Evolutionary conservation across 2,888 invertebrate genomes (phyloP), one percentile per base, ranked within the genome.

Genomic region (Galeruca laticollis): DNA sequence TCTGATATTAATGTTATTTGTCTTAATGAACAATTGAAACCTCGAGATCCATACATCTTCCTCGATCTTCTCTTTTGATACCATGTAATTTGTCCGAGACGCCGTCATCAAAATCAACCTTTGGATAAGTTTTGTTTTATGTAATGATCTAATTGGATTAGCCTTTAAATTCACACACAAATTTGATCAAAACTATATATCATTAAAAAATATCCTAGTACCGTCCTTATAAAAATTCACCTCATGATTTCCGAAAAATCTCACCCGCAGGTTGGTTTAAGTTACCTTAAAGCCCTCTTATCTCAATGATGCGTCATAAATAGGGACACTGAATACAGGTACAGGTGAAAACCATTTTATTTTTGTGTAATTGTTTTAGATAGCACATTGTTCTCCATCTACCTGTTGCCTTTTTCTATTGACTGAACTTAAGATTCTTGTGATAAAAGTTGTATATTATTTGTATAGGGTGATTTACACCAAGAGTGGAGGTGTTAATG

Each of bases 271-370:
- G 20, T 15, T 13, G 31, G 47, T 47, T 51, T 47, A 5, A 26
- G 15, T 64, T 56, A 56, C 54, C 56, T 40, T 31, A 18, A 37
- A 31, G n/a, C n/a, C 15, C 18, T 52, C 56, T 64, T 64, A 64
- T 64, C 64, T 56, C 43, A 64, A 64, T 64, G 64, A 56, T 43
- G 40, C 35, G 64, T 43, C 64, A 64, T 64, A 64, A 64, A 64
- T 56, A 47, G 56, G 56, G 56, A 43, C n/a, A 40, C 43, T 64
- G 56, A 64, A 64, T 56, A 56, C 54, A 13, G 56, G 57, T 54
- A 68, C 61, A 54, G 61, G 68, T 68, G 56, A 51, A 35, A 62
- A 62, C 57, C 68, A 56, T 68, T 68, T 68, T 57, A 68, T 68
- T 62, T 61, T 40, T 49, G 35, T 68, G 62, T 62, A 62, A 68